Evolutionary conservation across 2,113 vertebrate species (phyloP).

Genomic region (Mustela lutreola): DNA sequence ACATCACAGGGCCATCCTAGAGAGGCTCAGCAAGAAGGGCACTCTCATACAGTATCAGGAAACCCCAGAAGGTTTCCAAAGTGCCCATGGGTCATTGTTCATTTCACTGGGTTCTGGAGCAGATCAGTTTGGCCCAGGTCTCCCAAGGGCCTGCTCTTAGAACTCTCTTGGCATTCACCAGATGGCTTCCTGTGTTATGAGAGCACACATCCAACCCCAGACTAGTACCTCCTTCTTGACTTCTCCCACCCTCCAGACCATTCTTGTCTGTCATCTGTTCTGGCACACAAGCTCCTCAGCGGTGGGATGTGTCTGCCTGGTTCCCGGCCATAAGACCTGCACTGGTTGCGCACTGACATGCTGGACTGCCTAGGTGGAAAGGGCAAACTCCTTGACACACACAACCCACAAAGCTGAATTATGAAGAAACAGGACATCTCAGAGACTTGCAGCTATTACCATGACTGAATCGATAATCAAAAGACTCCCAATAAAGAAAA

Average conservation of each 20-base stretch:
- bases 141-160: not conserved
- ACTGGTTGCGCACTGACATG: not conserved
- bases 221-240: not conserved
- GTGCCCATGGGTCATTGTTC: not conserved
- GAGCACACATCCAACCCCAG: not conserved
- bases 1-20: not conserved
- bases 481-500: not conserved
- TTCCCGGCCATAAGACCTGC: not conserved
- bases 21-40: not conserved
- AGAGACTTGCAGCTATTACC: not conserved
- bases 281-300: not conserved
- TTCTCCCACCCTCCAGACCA: not conserved
- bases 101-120: not conserved
- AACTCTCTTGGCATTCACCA: not conserved
- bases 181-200: not conserved
- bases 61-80: not conserved
- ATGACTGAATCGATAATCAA: not conserved
- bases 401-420: not conserved
- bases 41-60: not conserved
- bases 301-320: not conserved
- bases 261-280: not conserved
- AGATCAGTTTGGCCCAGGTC: not conserved
- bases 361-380: not conserved
- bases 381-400: not conserved
- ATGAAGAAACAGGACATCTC: slow-evolving; percentile 4